Base-by-base conservation (phyloP, 2,888 invertebrate genomes). In the Pammene fasciana region DNA sequence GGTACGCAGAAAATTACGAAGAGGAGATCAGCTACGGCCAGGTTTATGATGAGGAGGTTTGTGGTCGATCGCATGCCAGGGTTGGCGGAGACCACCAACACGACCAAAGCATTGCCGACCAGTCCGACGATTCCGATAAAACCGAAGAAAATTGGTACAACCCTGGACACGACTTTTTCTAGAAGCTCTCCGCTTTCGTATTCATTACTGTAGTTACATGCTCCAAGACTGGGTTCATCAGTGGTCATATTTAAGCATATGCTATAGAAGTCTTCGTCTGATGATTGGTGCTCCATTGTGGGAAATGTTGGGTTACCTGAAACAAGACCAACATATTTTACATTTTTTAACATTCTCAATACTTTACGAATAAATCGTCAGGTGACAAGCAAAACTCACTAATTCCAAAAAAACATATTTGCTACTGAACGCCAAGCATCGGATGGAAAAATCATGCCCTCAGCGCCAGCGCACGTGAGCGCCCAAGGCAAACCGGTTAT, bases 1-100 rank as follows among this genome's bases (percentile, higher is more conserved):
- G 98, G 98, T 16, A 98, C 97, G 89, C 98, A 98, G 88, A 98
- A 97, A 65, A 97, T 94, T 52, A 98, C 97, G 86, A 99, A 98
- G 38, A 97, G 94, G 38, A 99, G 92, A 86, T 98, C 98, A 46
- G 98, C 98, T 36, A 97, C 94, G 4, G 98, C 98, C 72, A 98
- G 90, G 85, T 97, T 98, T 72, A 98, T 96, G 77, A 98, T 98
- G 38, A 98, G 94, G 54, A 98, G 94, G 86, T 98, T 98, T 59
- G 98, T 98, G 7, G 98, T 98, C 45, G 97, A 97, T 78, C 98
- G 94, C 98, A 98, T 98, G 81, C 97, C 96, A 77, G 97, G 96
- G 89, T 98, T 97, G 54, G 96, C 96, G 13, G 96, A 94, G 0
- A 98, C 97, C 11, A 98, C 97, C 65, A 97, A 90, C 38, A 98